Evolutionary conservation across 2,113 vertebrate genomes (phyloP).

Genomic region (Reinhardtius hippoglossoides): DNA sequence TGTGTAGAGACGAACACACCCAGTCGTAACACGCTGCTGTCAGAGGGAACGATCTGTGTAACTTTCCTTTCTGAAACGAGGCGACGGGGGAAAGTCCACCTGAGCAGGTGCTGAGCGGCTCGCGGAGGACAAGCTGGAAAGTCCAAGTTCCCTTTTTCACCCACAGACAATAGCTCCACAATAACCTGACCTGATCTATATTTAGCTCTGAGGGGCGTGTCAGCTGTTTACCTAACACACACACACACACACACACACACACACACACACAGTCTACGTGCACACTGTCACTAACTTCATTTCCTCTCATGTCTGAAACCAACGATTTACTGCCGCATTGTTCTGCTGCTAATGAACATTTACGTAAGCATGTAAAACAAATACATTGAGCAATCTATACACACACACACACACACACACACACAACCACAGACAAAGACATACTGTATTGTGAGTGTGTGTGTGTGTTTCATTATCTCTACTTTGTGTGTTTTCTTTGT

Average conservation of each 20-base stretch:
- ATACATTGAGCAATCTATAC: too few relatives aligned
- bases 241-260: neutral
- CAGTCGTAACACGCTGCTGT: too few relatives aligned
- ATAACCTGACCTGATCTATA: neutral
- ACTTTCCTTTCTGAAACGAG: too few relatives aligned
- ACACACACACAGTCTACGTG: neutral
- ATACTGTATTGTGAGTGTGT: neutral
- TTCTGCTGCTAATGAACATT: neutral
- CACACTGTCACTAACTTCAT: neutral
- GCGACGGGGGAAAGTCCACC: neutral
- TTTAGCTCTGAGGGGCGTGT: neutral
- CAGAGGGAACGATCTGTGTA: neutral
- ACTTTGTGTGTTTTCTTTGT: neutral
- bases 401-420: neutral
- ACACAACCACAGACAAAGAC: too few relatives aligned
- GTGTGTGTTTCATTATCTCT: neutral
- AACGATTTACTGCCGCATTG: neutral
- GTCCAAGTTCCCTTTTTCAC: constrained; percentile 22
- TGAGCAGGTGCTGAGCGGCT: too few relatives aligned
- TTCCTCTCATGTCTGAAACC: constrained; percentile 1
- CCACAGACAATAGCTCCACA: neutral
- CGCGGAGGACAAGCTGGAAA: constrained; percentile 16
- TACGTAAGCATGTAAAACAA: neutral
- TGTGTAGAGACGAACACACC: too few relatives aligned
- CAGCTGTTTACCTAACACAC: neutral